Conservation (phyloP, 2,113 vertebrate species). For the Epinephelus lanceolatus region DNA sequence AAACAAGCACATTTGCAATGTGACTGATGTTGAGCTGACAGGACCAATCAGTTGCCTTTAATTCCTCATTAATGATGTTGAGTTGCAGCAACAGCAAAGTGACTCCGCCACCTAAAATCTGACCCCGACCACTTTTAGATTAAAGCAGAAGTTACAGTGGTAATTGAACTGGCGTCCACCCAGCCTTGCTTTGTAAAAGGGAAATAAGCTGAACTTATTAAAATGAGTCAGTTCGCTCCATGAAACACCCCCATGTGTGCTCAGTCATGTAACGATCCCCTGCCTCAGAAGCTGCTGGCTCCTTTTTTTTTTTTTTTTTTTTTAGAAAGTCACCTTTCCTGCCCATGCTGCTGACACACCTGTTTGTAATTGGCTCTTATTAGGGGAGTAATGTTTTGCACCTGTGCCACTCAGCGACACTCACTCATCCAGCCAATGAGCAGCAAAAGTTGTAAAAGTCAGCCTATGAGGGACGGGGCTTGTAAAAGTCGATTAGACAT, state of each 20-base stretch:
- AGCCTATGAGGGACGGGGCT: conserved; percentile 53
- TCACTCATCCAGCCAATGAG: conserved; percentile 65
- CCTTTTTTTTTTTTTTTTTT: not conserved
- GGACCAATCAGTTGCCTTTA: not conserved
- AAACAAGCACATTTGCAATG: not conserved
- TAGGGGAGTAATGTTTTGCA: conserved; percentile 70
- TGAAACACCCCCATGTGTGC: conserved; percentile 8
- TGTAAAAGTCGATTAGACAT: conserved; percentile 79
- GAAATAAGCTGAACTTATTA: conserved; percentile 32
- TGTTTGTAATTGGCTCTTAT: conserved; percentile 75
- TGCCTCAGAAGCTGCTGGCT: conserved; percentile 16
- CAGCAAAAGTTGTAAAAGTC: conserved; percentile 45
- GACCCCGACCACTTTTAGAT: not conserved
- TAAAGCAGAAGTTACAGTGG: not conserved
- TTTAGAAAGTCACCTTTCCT: conserved; percentile 51
- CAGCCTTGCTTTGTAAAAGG: conserved; percentile 4
- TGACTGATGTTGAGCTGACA: not conserved
- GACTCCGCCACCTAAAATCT: not conserved
- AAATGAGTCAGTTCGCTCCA: conserved; percentile 26
- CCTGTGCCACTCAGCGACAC: conserved; percentile 58
- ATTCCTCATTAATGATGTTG: not conserved
- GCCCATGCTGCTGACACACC: conserved; percentile 53
- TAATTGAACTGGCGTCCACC: conserved; percentile 8
- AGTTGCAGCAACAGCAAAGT: not conserved
- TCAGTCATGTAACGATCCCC: conserved; percentile 19